Evolutionary conservation across 2,888 invertebrate species (phyloP), one percentile per base, ranked within the genome.

Genomic region (Eustalomyia histrio): DNA sequence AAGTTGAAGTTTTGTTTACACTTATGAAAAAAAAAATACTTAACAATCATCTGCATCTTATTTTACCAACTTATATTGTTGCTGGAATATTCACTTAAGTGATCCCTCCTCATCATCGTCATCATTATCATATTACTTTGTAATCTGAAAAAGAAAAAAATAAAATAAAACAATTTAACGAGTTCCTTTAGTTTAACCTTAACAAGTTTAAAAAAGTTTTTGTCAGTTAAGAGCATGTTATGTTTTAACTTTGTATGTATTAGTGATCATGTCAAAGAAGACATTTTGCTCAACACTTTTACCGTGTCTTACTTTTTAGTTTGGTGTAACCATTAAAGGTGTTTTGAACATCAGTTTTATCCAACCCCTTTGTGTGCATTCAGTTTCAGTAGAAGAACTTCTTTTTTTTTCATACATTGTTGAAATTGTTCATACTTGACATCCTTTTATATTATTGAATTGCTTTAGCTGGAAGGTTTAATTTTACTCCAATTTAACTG

Each of bases 221-320:
- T 57, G 35, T 29, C 29, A 29, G 29, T 64, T 58, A 58, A 73
- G 57, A 29, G 21, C 73, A 74, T 53, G 53, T 72, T 63, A n/a
- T 5, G 5, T n/a, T n/a, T 47, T 47, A 39, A 39, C n/a, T 47
- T 47, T 50, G 39, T 58, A 17, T 52, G 57, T 35, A 55, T 75
- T 57, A 63, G 71, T 69, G 76, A 61, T 81, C 76, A 74, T 81
- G 81, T 81, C 81, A 78, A 81, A 81, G 81, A 81, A 81, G 81
- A 81, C 81, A 81, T 78, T 81, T 81, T 81, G 78, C 74, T 78
- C 71, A 78, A 81, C 81, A 81, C 81, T 81, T 81, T 65, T 76
- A 78, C 65, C 78, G 69, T 71, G 74, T 64, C 61, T 64, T 69
- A 55, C 53, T 57, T 52, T 65, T 12, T 53, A 24, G 18, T 14